phyloP scores from a whole-genome alignment of 2,797 vertebrate species.

The Rhynchonycteris naso region DNA sequence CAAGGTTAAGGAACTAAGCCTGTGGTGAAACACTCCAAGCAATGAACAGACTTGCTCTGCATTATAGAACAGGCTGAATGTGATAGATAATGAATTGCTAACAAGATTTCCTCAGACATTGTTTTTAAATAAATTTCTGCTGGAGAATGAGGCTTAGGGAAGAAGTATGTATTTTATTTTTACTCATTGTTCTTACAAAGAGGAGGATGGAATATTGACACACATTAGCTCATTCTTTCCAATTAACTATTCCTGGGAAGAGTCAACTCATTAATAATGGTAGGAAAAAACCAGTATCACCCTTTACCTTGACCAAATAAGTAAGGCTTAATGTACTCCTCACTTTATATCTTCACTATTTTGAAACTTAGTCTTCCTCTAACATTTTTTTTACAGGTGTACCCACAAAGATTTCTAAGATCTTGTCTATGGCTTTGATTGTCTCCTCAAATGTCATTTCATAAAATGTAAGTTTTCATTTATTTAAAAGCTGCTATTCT shows the following conservation, averaged over 20 bases:
- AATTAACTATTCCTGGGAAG: background rate
- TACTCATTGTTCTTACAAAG: background rate
- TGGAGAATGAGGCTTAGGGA: conserved; percentile 2
- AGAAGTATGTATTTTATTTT: background rate
- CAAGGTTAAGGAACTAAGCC: conserved; percentile 10
- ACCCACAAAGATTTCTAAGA: background rate
- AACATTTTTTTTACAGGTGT: background rate
- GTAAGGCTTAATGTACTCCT: background rate
- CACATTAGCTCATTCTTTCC: background rate
- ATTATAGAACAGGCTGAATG: background rate
- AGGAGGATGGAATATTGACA: background rate
- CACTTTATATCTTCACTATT: background rate
- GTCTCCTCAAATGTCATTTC: background rate
- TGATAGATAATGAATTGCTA: background rate
- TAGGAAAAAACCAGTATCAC: background rate
- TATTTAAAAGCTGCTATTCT: conserved; percentile 29
- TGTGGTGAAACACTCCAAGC: background rate
- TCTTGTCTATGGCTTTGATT: background rate
- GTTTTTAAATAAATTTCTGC: background rate
- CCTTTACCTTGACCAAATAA: background rate
- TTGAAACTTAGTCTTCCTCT: background rate
- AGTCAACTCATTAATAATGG: background rate
- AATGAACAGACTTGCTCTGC: background rate
- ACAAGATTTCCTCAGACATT: background rate
- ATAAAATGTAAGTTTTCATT: conserved; percentile 18